Conservation (phyloP, 2,113 vertebrate genomes). For the Chaetodon auriga region DNA sequence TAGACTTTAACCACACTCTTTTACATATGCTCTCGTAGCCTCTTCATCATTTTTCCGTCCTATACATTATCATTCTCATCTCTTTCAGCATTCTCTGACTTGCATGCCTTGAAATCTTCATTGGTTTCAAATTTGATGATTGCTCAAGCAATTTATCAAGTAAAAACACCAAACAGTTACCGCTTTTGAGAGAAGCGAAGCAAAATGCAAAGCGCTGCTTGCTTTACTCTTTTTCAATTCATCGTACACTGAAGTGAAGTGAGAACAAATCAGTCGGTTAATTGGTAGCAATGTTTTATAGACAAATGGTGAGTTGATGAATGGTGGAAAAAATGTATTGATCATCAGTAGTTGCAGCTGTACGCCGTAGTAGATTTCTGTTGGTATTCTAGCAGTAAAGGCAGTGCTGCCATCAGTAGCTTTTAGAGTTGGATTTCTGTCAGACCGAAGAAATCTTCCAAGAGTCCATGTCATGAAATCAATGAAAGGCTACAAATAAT, state of each 20-base stretch:
- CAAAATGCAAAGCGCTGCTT: not conserved
- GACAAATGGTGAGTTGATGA: not conserved
- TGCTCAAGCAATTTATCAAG: not conserved
- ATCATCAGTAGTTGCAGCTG: constrained; percentile 1
- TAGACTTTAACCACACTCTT: constrained; percentile 54
- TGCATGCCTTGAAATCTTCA: not conserved
- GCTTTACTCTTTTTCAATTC: not conserved
- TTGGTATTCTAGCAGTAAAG: not conserved
- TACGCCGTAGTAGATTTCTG: constrained; percentile 1
- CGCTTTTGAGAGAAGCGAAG: not conserved
- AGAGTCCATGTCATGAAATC: not conserved
- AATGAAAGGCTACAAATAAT: not conserved
- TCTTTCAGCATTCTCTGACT: not conserved
- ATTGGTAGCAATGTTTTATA: not conserved
- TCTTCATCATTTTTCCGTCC: constrained; percentile 30
- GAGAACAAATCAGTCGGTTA: not conserved
- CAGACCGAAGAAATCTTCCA: constrained; percentile 3
- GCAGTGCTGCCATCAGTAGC: not conserved
- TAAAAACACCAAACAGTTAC: not conserved
- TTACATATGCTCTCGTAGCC: constrained; percentile 55
- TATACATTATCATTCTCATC: not conserved
- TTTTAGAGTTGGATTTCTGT: constrained; percentile 24
- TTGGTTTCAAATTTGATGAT: not conserved
- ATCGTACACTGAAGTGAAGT: not conserved
- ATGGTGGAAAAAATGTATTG: not conserved